Conservation (phyloP, 2,797 vertebrate species). For the Oreochromis grahami region DNA sequence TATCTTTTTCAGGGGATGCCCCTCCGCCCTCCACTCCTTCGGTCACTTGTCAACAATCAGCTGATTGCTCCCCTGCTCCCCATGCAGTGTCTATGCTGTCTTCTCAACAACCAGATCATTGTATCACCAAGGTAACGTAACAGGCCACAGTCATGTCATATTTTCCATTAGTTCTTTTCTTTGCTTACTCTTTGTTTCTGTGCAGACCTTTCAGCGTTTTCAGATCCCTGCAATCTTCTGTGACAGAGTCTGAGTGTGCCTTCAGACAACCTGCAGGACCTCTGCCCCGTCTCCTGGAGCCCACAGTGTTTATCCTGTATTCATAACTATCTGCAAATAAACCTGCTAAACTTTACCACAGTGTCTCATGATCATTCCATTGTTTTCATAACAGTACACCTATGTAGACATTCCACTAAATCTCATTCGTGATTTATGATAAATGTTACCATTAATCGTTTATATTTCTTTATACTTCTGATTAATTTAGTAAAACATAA, state of each 20-base stretch:
- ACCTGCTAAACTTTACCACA: fast-evolving
- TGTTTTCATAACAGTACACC: neutral
- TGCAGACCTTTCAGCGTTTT: too few relatives aligned
- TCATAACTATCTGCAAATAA: neutral
- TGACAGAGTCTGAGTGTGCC: neutral
- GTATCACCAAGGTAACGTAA: too few relatives aligned
- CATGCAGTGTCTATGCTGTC: too few relatives aligned
- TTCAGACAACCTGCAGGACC: neutral
- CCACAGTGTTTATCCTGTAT: neutral
- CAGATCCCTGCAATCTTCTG: neutral
- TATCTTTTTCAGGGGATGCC: neutral
- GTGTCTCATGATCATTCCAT: neutral
- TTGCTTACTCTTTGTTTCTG: neutral
- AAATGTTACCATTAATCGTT: neutral
- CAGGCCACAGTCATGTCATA: too few relatives aligned
- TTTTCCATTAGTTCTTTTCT: too few relatives aligned
- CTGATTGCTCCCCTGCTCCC: too few relatives aligned
- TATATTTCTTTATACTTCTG: neutral
- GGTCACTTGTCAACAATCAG: too few relatives aligned
- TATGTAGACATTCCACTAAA: neutral
- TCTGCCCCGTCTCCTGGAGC: neutral
- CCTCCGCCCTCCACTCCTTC: neutral
- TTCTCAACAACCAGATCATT: too few relatives aligned
- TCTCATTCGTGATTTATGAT: neutral
- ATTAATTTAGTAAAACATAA: neutral